These are phyloP conservation scores for Sinocyclocheilus anshuiensis DNA, from an alignment of 2,113 vertebrate genomes.

Conservation along the genomic window DNA sequence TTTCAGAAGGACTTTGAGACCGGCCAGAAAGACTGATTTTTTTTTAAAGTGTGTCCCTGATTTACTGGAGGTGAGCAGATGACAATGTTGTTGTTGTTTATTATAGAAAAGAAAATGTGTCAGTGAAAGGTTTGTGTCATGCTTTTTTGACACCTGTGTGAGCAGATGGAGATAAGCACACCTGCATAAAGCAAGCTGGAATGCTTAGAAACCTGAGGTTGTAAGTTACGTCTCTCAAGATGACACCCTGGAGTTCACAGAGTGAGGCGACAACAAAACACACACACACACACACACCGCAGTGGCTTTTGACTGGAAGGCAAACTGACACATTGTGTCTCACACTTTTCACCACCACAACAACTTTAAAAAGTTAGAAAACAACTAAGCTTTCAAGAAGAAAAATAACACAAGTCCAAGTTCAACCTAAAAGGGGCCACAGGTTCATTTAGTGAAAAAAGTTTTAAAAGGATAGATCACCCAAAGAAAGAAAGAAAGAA, in stretches of 20 bases:
- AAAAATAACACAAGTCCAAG: background rate
- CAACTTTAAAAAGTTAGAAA: constrained; percentile 21
- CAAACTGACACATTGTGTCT: constrained; percentile 19
- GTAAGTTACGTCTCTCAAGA: constrained; percentile 12
- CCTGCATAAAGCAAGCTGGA: constrained; percentile 8
- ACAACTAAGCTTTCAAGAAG: background rate
- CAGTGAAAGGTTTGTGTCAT: constrained; percentile 28
- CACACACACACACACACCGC: background rate
- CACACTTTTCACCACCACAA: background rate
- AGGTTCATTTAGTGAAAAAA: background rate
- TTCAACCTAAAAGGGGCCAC: background rate
- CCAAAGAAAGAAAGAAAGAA: background rate
- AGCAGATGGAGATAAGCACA: constrained; percentile 26
- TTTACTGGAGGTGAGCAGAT: background rate
- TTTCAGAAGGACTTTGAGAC: background rate
- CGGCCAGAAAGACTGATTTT: background rate
- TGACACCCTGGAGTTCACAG: constrained; percentile 32
- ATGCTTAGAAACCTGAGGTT: background rate
- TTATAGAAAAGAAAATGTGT: background rate
- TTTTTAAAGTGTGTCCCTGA: background rate
- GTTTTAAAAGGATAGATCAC: too few species aligned
- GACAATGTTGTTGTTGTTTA: background rate
- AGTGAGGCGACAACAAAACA: constrained; percentile 37
- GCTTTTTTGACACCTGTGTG: constrained; percentile 45
- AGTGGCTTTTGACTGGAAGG: constrained; percentile 13